These are phyloP conservation scores for Hybos culiciformis DNA, from an alignment of 2,888 invertebrate species.

Conservation along the genomic window DNA sequence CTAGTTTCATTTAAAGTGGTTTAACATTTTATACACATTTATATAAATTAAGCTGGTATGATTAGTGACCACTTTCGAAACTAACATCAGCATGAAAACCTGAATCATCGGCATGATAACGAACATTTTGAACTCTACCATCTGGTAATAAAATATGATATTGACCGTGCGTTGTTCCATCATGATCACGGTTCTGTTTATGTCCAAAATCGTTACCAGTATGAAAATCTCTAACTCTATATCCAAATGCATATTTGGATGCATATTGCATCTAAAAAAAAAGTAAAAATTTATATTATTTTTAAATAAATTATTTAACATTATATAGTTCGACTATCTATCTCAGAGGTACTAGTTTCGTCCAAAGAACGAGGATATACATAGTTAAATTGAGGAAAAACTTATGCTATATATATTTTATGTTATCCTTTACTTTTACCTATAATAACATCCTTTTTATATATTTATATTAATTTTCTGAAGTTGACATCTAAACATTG, in stretches of 20 bases:
- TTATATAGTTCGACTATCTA: background rate
- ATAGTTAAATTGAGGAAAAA: too few relatives aligned
- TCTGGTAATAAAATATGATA: conserved; percentile 69
- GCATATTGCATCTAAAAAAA: conserved; percentile 44
- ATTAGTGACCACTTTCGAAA: conserved; percentile 38
- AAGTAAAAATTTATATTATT: conserved; percentile 1
- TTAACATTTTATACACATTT: too few relatives aligned
- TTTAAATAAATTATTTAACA: background rate
- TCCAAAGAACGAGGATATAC: background rate
- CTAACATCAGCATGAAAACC: conserved; percentile 69
- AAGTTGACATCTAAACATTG: too few relatives aligned
- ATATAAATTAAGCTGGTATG: background rate
- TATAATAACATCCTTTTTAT: too few relatives aligned
- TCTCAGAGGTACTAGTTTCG: background rate
- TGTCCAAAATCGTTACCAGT: conserved; percentile 67
- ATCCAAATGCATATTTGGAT: conserved; percentile 52
- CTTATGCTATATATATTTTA: too few relatives aligned
- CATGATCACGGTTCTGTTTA: conserved; percentile 50
- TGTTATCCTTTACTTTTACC: too few relatives aligned
- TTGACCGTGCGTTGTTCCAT: conserved; percentile 53
- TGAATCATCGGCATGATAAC: conserved; percentile 59
- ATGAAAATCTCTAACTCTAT: conserved; percentile 55
- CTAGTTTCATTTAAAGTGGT: too few relatives aligned
- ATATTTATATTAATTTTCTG: too few relatives aligned
- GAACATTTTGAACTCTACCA: conserved; percentile 62